phyloP scores from a whole-genome alignment of 2,113 vertebrate genomes.

The Dromiciops gliroides region DNA sequence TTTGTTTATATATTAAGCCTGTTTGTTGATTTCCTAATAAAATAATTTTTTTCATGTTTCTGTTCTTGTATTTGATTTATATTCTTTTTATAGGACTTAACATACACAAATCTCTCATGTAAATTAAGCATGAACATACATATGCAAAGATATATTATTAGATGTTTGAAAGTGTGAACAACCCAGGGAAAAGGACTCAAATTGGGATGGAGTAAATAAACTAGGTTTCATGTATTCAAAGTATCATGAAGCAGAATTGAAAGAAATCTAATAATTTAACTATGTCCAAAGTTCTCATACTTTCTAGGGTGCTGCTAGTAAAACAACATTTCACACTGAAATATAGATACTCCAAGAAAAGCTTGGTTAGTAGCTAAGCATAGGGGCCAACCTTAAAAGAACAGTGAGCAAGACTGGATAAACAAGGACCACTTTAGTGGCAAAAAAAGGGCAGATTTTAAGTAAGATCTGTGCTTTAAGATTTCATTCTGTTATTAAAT shows the following conservation, averaged over 20 bases:
- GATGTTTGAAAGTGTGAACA: slow-evolving; percentile 17
- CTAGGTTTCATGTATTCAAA: not conserved
- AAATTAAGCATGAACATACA: not conserved
- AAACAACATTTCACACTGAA: slow-evolving; percentile 31
- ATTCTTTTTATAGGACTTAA: slow-evolving; percentile 7
- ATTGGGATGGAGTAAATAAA: not conserved
- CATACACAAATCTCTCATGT: not conserved
- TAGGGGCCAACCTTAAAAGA: slow-evolving; percentile 52
- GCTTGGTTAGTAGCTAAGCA: slow-evolving; percentile 66
- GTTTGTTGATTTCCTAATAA: slow-evolving; percentile 16
- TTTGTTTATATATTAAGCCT: not conserved
- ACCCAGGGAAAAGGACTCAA: not conserved
- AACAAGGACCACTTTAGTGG: slow-evolving; percentile 9
- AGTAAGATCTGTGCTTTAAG: slow-evolving; percentile 32
- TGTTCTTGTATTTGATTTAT: slow-evolving; percentile 21
- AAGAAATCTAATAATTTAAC: slow-evolving; percentile 37
- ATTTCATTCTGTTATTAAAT: slow-evolving; percentile 30
- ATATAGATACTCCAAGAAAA: slow-evolving; percentile 34
- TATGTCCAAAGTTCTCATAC: not conserved
- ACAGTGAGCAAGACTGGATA: slow-evolving; percentile 52
- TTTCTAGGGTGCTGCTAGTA: slow-evolving; percentile 28
- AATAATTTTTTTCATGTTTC: not conserved
- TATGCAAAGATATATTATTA: not conserved
- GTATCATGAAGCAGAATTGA: slow-evolving; percentile 15
- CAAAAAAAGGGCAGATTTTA: slow-evolving; percentile 59